Base-by-base conservation (phyloP, 2,888 invertebrate genomes). In the Xestia rhomboidea region DNA sequence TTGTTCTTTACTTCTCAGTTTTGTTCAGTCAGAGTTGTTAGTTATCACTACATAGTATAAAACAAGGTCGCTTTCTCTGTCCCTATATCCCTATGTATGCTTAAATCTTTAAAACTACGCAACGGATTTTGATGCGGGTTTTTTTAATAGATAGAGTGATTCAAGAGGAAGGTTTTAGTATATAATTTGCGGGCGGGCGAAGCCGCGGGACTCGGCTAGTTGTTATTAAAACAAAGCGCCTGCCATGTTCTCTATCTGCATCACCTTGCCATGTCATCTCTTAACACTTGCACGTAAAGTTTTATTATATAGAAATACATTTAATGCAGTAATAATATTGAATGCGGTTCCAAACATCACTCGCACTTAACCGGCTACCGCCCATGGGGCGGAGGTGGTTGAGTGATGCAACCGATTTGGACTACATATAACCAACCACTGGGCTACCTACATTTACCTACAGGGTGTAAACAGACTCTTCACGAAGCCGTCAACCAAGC, bases 371-470 rank as follows among this genome's bases (percentile, higher is more conserved):
- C 51, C n/a, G 11, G 2, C 1, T 8, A 8, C 10, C 44, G n/a
- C 24, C 24, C 7, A 27, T 5, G 72, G n/a, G 24, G 10, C 46
- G 21, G 0, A 21, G n/a, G n/a, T 30, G n/a, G 2, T 57, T 11
- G 24, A 30, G 24, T 18, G 44, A 46, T 78, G 62, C 62, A 63
- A 27, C 46, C 51, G 34, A 15, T 60, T 46, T 30, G 27, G 10
- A 46, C 30, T 49, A 21, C 18, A 64, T 51, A 30, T 78, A 41
- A 49, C 68, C 66, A n/a, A 21, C 21, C 63, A 30, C n/a, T 79
- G 24, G 54, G 46, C 27, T 77, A 38, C 27, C 18, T 38, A 38
- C 38, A 54, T 38, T 21, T 41, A 34, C 27, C 30, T 34, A 27
- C 24, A 24, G 51, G 62, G 49, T 10, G 41, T 41, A 41, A 10